phyloP scores from a whole-genome alignment of 1,140 invertebrate genomes.

The Micrasema longulum region DNA sequence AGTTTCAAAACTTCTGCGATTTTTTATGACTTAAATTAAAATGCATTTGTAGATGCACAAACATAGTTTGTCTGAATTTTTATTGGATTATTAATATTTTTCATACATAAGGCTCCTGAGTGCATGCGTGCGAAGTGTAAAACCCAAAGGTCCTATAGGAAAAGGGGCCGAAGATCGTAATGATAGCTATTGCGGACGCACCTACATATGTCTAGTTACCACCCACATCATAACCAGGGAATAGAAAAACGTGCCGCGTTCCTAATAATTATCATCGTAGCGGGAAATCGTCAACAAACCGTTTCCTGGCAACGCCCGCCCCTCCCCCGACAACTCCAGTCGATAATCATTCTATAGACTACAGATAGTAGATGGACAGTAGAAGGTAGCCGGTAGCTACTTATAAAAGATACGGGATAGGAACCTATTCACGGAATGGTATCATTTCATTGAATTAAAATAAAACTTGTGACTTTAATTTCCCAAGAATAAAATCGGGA shows the following conservation, averaged over 20 bases:
- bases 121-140: neutral
- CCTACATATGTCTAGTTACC: constrained; percentile 4
- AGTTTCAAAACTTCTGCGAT: no score
- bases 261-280: constrained; percentile 27
- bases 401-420: neutral
- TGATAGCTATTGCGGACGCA: constrained; percentile 21
- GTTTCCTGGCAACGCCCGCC: constrained; percentile 31
- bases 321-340: neutral
- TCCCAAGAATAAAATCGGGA: no score
- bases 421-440: no score
- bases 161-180: neutral
- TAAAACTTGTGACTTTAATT: no score
- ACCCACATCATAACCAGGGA: neutral
- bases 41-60: no score
- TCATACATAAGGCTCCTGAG: no score
- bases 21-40: no score
- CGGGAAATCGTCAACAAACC: constrained; percentile 36
- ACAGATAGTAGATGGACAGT: neutral
- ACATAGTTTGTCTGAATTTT: no score
- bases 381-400: neutral
- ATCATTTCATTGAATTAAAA: no score
- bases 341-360: constrained; percentile 25
- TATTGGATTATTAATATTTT: no score
- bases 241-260: constrained; percentile 8
- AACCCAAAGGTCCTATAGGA: neutral